Conservation (phyloP, 2,113 vertebrate species). For the Acrocephalus kingi region DNA sequence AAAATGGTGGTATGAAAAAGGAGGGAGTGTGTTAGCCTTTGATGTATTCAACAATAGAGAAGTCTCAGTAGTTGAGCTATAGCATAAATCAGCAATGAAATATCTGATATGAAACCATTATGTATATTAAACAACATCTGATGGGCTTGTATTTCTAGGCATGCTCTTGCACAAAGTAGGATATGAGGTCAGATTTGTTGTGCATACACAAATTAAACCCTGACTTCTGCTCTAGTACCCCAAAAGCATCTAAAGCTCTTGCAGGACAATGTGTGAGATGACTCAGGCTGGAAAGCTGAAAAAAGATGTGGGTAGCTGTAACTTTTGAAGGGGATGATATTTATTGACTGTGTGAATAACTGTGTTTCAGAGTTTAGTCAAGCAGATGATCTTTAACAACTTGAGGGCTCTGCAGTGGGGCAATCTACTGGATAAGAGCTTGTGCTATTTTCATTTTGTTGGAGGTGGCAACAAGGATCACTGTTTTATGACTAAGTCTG, state of each 20-base stretch:
- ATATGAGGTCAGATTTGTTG: neutral
- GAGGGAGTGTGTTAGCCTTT: neutral
- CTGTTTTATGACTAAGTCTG: neutral
- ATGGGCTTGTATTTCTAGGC: neutral
- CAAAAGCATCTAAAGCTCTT: neutral
- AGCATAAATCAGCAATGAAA: neutral
- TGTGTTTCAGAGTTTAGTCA: neutral
- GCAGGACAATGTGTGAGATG: neutral
- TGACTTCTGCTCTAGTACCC: neutral
- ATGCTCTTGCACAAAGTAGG: neutral
- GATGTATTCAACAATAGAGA: neutral
- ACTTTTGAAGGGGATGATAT: neutral
- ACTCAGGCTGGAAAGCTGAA: neutral
- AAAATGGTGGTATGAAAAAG: neutral
- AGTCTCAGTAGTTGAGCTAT: neutral
- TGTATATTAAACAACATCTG: neutral
- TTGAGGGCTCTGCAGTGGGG: neutral
- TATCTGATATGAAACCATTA: neutral
- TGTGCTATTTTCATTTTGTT: neutral
- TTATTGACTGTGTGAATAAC: neutral
- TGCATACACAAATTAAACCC: neutral
- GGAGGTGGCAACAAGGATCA: neutral
- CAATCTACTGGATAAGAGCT: neutral
- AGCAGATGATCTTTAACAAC: neutral
- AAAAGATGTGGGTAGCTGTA: neutral